Conservation (phyloP, 2,113 vertebrate genomes). For the Psittacus erithacus region DNA sequence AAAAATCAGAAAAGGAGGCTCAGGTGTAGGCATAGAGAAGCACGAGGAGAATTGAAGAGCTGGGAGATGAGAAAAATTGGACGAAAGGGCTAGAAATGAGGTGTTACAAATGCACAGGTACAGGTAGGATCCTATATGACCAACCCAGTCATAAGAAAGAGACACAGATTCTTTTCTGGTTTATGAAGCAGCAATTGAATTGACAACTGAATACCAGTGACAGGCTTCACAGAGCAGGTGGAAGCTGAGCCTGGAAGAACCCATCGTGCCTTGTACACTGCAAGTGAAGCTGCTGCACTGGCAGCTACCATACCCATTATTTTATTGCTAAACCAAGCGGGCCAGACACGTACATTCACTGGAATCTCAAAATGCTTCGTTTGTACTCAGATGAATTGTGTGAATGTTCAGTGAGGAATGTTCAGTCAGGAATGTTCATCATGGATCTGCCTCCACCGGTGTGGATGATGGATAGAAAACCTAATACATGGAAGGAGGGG, state of each 20-base stretch:
- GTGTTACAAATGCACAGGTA: background rate
- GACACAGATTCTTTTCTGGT: background rate
- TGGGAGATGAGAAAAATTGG: background rate
- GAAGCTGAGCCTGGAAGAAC: background rate
- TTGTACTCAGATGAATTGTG: background rate
- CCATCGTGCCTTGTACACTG: rapidly evolving
- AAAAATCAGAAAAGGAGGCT: background rate
- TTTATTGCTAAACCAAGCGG: background rate
- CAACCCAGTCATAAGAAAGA: background rate
- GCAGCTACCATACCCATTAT: background rate
- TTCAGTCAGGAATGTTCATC: background rate
- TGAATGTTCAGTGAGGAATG: background rate
- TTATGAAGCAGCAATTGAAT: background rate
- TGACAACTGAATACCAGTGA: background rate
- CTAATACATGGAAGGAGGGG: rapidly evolving
- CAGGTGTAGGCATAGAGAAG: background rate
- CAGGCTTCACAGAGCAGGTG: background rate
- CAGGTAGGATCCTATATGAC: background rate
- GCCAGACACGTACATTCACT: background rate
- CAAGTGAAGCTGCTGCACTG: background rate
- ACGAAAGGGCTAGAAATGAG: background rate
- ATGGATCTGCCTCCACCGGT: background rate
- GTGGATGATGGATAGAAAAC: background rate
- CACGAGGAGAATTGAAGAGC: background rate
- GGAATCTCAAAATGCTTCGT: rapidly evolving